Conservation (phyloP, 2,888 invertebrate species). For the Eupithecia insigniata region DNA sequence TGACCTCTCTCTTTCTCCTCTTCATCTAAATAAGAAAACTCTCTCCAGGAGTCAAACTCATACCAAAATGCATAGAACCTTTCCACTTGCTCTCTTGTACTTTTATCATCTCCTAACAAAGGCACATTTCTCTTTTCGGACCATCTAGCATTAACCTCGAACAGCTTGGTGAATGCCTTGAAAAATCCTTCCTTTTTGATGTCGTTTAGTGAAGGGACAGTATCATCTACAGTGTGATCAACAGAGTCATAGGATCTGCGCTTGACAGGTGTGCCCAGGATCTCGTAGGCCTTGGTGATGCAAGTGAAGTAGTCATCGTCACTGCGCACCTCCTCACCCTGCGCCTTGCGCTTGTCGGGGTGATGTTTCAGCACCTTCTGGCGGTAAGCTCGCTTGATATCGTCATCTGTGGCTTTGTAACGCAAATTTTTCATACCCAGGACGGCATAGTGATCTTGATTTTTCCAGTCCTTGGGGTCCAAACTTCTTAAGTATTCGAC, state of each 20-base stretch:
- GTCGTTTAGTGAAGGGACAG: slow-evolving; percentile 89
- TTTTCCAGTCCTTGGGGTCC: slow-evolving; percentile 98
- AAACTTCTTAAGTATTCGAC: slow-evolving; percentile 92
- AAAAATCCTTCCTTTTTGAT: slow-evolving; percentile 92
- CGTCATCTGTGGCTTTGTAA: slow-evolving; percentile 94
- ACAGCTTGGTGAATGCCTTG: slow-evolving; percentile 86
- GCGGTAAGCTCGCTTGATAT: slow-evolving; percentile 96
- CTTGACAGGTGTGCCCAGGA: slow-evolving; percentile 90
- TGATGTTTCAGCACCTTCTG: slow-evolving; percentile 93
- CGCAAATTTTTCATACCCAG: slow-evolving; percentile 94
- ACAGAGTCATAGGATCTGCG: slow-evolving; percentile 98
- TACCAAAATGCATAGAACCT: slow-evolving; percentile 99
- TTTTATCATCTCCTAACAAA: slow-evolving; percentile 89
- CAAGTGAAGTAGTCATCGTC: slow-evolving; percentile 99
- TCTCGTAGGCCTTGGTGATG: slow-evolving; percentile 98
- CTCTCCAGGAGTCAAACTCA: slow-evolving; percentile 99
- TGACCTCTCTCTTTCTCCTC: slow-evolving; percentile 99
- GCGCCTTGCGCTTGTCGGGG: slow-evolving; percentile 97
- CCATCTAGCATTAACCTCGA: slow-evolving; percentile 94
- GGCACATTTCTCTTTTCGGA: slow-evolving; percentile 95
- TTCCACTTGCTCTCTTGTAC: slow-evolving; percentile 93
- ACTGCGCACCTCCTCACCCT: slow-evolving; percentile 93
- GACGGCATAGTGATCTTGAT: slow-evolving; percentile 98
- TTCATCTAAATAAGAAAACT: slow-evolving; percentile 99
- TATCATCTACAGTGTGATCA: slow-evolving; percentile 96